Conservation (phyloP, 2,113 vertebrate species). For the Macquaria ambigua region DNA sequence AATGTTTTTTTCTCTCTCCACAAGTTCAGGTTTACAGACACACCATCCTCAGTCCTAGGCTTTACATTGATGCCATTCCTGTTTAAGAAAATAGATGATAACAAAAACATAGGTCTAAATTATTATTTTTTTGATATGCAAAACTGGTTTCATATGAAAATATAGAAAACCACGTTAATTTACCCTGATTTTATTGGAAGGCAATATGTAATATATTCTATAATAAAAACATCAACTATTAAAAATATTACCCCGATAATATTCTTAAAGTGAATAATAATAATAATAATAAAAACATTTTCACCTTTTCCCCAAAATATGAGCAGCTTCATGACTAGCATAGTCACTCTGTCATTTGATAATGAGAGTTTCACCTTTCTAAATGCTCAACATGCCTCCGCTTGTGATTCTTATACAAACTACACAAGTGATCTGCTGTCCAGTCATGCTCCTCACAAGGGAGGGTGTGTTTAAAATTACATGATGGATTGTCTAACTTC, state of each 20-base stretch:
- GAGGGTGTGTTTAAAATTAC: constrained; percentile 59
- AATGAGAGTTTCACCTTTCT: constrained; percentile 7
- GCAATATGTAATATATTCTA: not conserved
- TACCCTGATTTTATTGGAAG: not conserved
- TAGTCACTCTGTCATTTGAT: constrained; percentile 1
- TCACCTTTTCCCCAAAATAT: not conserved
- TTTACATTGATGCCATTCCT: not conserved
- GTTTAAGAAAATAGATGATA: not conserved
- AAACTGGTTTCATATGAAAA: not conserved
- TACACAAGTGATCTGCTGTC: constrained; percentile 46
- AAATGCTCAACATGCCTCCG: constrained; percentile 36
- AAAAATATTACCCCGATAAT: not conserved
- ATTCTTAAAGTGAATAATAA: not conserved
- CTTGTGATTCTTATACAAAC: constrained; percentile 63
- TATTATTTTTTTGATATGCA: not conserved
- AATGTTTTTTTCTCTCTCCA: not conserved
- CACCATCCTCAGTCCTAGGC: not conserved
- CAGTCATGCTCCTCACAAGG: constrained; percentile 47
- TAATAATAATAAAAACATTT: not conserved
- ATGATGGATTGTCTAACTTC: constrained; percentile 63
- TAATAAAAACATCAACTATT: not conserved
- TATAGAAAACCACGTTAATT: not conserved
- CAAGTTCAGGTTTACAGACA: not conserved
- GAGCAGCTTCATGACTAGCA: not conserved
- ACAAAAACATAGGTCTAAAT: not conserved